phyloP scores from a whole-genome alignment of 1,140 invertebrate genomes.

The Zaprionus capensis region DNA sequence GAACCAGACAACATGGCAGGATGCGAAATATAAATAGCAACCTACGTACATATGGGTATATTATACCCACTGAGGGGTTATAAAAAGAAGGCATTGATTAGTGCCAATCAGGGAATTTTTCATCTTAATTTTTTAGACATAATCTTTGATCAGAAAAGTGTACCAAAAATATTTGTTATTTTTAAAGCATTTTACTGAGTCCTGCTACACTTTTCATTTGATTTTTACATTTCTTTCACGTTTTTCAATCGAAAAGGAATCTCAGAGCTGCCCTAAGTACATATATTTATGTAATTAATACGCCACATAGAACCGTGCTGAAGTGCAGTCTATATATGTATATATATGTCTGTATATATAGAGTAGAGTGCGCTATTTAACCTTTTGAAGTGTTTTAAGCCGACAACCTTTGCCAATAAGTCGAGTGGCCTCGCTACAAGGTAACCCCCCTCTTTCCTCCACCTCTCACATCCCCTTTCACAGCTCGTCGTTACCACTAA shows the following conservation, averaged over 20 bases:
- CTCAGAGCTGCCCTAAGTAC: not conserved
- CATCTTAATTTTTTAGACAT: too few relatives aligned
- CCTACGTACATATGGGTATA: too few relatives aligned
- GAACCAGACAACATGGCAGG: too few relatives aligned
- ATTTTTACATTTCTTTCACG: not conserved
- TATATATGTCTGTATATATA: not conserved
- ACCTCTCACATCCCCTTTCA: not conserved
- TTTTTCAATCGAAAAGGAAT: not conserved
- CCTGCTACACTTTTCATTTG: not conserved
- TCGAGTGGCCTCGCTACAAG: constrained; percentile 39
- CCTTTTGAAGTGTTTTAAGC: not conserved
- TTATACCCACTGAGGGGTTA: too few relatives aligned
- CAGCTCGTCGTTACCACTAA: constrained; percentile 61
- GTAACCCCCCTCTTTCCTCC: not conserved
- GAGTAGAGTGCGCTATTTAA: not conserved
- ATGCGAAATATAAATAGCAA: too few relatives aligned
- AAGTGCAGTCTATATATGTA: constrained; percentile 3
- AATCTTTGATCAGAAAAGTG: too few relatives aligned
- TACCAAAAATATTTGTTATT: too few relatives aligned
- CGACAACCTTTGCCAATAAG: constrained; percentile 17
- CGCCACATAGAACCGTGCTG: not conserved
- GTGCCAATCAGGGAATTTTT: too few relatives aligned
- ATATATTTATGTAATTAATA: not conserved
- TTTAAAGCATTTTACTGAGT: not conserved
- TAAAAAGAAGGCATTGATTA: too few relatives aligned